Evolutionary conservation across 2,797 vertebrate species (phyloP), one percentile per base, ranked within the genome.

Genomic region (Phoxinus dragarum): DNA sequence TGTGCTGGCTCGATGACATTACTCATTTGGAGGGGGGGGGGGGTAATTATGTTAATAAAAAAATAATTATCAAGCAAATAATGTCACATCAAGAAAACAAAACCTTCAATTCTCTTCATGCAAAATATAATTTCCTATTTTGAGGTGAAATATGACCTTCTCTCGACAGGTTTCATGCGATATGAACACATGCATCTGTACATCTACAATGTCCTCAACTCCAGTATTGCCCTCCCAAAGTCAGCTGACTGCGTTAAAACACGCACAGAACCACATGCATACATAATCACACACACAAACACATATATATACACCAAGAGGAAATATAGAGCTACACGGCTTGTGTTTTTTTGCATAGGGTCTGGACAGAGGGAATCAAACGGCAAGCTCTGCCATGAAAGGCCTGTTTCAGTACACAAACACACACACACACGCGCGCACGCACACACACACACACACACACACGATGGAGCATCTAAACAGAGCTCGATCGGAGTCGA

Each of bases 331-430:
- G 88, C 85, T 86, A 86, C 88, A 79, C 12, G 59, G 71, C 85
- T 88, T 72, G n/a, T 19, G 12, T 74, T n/a, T 7, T 64, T 89
- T 94, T 93, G 93, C 92, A 93, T 91, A 94, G 93, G 91, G 87
- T 81, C 88, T 90, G 89, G 88, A 88, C 89, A 91, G 90, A 89
- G 47, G 86, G 78, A 84, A 86, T 85, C 10, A 75, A 81, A 86
- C 68, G 3, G 87, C 69, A 69, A 83, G 68, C 66, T 69, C 78
- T 47, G 81, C 88, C 75, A 73, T 64, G 12, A 69, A 79, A 86
- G 61, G 42, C 75, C 86, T 14, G 87, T 85, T 86, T 88, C 88
- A 82, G 82, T 91, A 85, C 86, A 86, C 86, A 90, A 86, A 85
- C 82, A 47, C 5, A 52, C 80, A 71, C 86, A 90, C 87, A 84